Percentiles rank a stretch among this genome's conserved stretches.
Evolutionary conservation across 2,888 invertebrate genomes (phyloP).

Genomic region (Polylopha cassiicola): DNA sequence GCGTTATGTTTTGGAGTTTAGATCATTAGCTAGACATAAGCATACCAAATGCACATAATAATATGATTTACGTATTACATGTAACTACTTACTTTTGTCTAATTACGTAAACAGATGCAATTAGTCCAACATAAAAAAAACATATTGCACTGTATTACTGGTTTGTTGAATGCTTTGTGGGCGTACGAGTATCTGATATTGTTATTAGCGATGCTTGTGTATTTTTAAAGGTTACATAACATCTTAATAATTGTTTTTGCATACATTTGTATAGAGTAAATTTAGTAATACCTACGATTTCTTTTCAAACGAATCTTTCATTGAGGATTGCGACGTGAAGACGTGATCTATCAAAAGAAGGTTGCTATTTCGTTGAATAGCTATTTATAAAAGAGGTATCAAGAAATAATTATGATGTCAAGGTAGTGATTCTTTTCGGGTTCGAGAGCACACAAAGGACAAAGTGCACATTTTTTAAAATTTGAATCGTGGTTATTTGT

Average conservation of each 20-base stretch:
- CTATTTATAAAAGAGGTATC: no score
- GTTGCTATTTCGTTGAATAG: slow-evolving; percentile 47
- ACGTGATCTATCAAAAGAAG: slow-evolving; percentile 48
- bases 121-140: slow-evolving; percentile 11
- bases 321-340: slow-evolving; percentile 18
- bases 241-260: neutral
- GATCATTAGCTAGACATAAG: no score
- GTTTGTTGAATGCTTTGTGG: slow-evolving; percentile 3
- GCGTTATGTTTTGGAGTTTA: no score
- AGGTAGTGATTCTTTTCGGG: no score
- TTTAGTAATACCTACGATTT: no score
- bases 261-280: no score
- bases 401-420: no score
- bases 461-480: no score
- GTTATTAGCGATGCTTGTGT: slow-evolving; percentile 11
- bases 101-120: slow-evolving; percentile 22
- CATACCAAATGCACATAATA: slow-evolving; percentile 1
- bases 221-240: slow-evolving; percentile 2
- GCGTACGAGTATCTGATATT: slow-evolving; percentile 15
- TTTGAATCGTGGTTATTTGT: no score
- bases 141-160: slow-evolving; percentile 4
- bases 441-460: no score
- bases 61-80: neutral
- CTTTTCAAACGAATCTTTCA: slow-evolving; percentile 1
- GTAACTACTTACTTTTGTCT: slow-evolving; percentile 3